These are phyloP conservation scores for Leptodactylus fuscus DNA, from an alignment of 2,113 vertebrate genomes.

Conservation along the genomic window DNA sequence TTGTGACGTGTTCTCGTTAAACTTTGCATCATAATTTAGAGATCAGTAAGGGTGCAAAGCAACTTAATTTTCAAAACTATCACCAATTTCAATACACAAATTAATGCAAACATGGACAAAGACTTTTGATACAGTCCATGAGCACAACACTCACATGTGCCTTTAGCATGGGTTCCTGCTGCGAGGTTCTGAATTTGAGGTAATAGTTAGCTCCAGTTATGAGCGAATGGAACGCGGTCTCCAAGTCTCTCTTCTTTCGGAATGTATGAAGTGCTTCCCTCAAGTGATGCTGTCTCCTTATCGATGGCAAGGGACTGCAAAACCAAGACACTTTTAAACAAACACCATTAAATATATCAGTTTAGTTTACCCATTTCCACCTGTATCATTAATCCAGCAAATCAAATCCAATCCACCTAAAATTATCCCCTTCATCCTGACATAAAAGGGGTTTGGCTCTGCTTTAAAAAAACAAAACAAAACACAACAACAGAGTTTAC, in stretches of 20 bases:
- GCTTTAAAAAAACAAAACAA: too few species aligned
- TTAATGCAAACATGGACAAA: not conserved
- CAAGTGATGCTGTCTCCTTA: slow-evolving; percentile 87
- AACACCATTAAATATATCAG: not conserved
- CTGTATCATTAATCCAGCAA: too few species aligned
- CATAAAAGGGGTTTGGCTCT: too few species aligned
- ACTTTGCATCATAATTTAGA: too few species aligned
- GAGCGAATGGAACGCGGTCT: slow-evolving; percentile 83
- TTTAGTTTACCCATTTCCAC: not conserved
- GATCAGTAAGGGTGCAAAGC: too few species aligned
- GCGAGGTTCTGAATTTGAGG: slow-evolving; percentile 79
- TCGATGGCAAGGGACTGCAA: slow-evolving; percentile 80
- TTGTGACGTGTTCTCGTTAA: too few species aligned
- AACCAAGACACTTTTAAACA: not conserved
- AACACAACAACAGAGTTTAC: too few species aligned
- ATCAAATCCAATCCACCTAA: too few species aligned
- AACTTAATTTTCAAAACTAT: too few species aligned
- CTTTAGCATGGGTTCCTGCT: slow-evolving; percentile 86
- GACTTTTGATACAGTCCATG: too few species aligned
- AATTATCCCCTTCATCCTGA: too few species aligned
- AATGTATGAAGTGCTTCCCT: slow-evolving; percentile 86
- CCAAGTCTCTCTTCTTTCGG: slow-evolving; percentile 84
- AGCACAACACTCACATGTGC: slow-evolving; percentile 74
- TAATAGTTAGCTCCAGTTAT: slow-evolving; percentile 83
- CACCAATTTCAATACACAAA: not conserved